Evolutionary conservation across 2,113 vertebrate genomes (phyloP).

Genomic region (Silurus meridionalis): DNA sequence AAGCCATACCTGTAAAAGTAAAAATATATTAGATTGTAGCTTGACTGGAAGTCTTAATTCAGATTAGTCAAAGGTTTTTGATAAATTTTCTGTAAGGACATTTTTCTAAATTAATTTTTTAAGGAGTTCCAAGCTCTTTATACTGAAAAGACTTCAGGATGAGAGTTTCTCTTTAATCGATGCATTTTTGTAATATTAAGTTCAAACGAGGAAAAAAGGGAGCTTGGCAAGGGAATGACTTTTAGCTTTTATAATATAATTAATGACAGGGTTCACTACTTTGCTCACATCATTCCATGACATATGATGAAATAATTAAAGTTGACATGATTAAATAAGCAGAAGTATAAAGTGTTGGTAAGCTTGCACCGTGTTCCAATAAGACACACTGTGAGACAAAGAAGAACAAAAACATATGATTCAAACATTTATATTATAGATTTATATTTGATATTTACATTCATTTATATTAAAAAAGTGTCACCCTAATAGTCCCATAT

Average conservation of each 20-base stretch:
- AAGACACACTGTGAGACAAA: not conserved
- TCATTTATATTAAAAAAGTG: not conserved
- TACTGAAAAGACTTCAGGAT: not conserved
- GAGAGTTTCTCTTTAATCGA: not conserved
- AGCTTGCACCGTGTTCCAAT: not conserved
- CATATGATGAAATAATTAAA: not conserved
- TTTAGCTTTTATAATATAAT: not conserved
- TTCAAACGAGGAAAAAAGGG: not conserved
- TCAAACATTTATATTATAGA: not conserved
- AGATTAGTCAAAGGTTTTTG: not conserved
- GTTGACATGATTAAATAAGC: not conserved
- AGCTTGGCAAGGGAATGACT: not conserved
- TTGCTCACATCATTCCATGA: not conserved
- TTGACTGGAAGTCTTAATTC: not conserved
- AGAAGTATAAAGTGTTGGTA: not conserved
- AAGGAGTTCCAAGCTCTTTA: not conserved
- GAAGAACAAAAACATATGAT: not conserved
- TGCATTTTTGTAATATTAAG: not conserved
- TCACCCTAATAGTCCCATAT: not conserved
- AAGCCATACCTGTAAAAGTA: constrained; percentile 85
- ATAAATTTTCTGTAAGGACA: not conserved
- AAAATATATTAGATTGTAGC: not conserved
- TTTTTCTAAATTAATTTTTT: not conserved
- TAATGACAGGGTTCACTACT: not conserved
- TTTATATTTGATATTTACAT: not conserved